A percentile compares a stretch with the other conserved stretches of the same genome.
phyloP scores from a whole-genome alignment of 2,797 vertebrate genomes.

The Melanotaenia trifasciata region DNA sequence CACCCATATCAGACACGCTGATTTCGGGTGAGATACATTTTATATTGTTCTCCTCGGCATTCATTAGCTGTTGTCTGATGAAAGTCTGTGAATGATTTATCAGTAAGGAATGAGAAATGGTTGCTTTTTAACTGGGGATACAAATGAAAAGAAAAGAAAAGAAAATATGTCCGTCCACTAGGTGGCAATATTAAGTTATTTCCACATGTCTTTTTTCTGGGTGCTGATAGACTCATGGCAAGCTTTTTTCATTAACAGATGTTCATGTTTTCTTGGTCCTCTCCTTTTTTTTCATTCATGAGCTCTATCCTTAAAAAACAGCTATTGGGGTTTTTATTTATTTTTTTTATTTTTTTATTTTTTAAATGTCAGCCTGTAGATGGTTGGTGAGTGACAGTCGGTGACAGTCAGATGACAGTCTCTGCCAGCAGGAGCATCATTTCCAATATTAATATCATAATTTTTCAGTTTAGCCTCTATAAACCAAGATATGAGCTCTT shows the following conservation, averaged over 20 bases:
- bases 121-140: neutral
- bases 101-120: slow-evolving; percentile 28
- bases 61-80: slow-evolving; percentile 35
- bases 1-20: slow-evolving; percentile 60
- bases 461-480: slow-evolving; percentile 23
- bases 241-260: slow-evolving; percentile 9
- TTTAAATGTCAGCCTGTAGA: slow-evolving; percentile 17
- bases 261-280: slow-evolving; percentile 1
- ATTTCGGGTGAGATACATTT: slow-evolving; percentile 61
- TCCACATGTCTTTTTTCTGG: neutral
- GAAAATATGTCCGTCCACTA: slow-evolving; percentile 70
- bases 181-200: slow-evolving; percentile 69
- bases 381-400: slow-evolving; percentile 36
- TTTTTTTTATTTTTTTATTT: slow-evolving; percentile 12
- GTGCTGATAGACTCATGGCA: neutral
- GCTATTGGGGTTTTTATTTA: neutral
- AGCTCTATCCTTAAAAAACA: slow-evolving; percentile 12
- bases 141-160: neutral
- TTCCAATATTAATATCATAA: slow-evolving; percentile 40
- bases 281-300: neutral
- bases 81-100: slow-evolving; percentile 65
- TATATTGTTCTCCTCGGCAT: slow-evolving; percentile 50
- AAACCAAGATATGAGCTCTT: neutral
- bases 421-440: slow-evolving; percentile 34
- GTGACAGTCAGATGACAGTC: slow-evolving; percentile 38